Base-by-base conservation (phyloP, 2,888 invertebrate genomes). In the Limenitis camilla region DNA sequence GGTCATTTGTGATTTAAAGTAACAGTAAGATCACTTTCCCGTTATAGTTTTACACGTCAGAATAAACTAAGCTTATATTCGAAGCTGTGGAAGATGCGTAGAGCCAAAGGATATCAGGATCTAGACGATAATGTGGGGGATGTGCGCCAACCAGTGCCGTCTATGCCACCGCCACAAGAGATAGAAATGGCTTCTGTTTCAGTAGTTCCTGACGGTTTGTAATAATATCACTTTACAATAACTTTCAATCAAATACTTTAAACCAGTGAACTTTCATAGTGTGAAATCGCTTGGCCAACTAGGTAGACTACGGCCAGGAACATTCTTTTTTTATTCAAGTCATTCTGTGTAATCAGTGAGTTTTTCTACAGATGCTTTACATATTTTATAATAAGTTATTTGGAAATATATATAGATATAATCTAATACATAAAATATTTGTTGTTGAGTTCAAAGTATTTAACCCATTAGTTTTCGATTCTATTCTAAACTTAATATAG, bases 111-210 rank as follows among this genome's bases (percentile, higher is more conserved):
- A 59, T 91, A 91, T 69, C 90, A 91, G 70, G 91, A 91, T 67
- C 81, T 91, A 57, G 91, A 91, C 55, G 90, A 89, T 43, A 81
- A 72, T 68, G 74, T 69, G 32, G 73, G 69, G 49, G 76, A 74
- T 36, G 71, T 75, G 2, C 67, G 78, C 39, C 69, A 73, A 36
- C 75, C 70, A 59, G 79, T 71, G 56, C 66, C 81, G 10, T 73
- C 86, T n/a, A 87, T 89, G 70, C 89, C 89, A 45, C 86, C 86
- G n/a, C 88, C 90, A 1, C 91, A 91, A 68, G 91, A 91, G 72
- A 91, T 94, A 63, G 94, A 94, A 87, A 92, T 94, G 90, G 92
- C 93, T 54, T 93, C 93, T 4, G 92, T 93, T 30, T 91, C 93
- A 5, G 94, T 94, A 30, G 92, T 94, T 29, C 94, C 94, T 59